Base-by-base conservation (phyloP, 2,888 invertebrate genomes). In the Chrysolina oricalcia region DNA sequence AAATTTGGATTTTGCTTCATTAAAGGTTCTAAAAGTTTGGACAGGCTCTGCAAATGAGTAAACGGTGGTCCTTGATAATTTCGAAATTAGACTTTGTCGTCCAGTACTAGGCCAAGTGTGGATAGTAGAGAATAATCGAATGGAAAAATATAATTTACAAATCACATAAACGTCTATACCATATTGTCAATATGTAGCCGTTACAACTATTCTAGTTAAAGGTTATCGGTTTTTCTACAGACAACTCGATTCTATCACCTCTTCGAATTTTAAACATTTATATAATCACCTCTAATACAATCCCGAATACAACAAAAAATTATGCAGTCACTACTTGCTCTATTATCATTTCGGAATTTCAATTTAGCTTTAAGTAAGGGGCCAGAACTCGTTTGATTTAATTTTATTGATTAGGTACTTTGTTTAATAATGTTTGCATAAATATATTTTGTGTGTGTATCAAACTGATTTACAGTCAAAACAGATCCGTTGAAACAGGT, bases 121-220 rank as follows among this genome's bases (percentile, higher is more conserved):
- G 53, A 53, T 17, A 53, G 19, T 53, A 15, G 2, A 43, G 43
- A 43, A 13, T 8, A 43, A 43, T 5, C 13, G 6, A 43, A 43
- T 43, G 9, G 9, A 13, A 53, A 19, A 53, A 53, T 53, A 53
- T 53, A 53, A 13, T 53, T 53, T 5, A 11, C 53, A 21, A 19
- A 53, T 21, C 10, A 21, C 53, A 53, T 48, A 48, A 35, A 48
- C 48, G 48, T 53, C 53, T 19, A 13, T 13, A 21, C 53, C 19
- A 21, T 53, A 53, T 53, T 53, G 53, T 53, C 21, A 53, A 53
- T 53, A 53, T 53, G 53, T 53, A 53, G 53, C 21, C 15, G 11
- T 17, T 21, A 53, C 13, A 53, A 21, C 53, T 53, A 53, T 13
- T 50, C 17, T 17, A 4, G n/a, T 50, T 13, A 4, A 50, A 50